phyloP scores from a whole-genome alignment of 2,888 invertebrate species.

The Mythimna vitellina region DNA sequence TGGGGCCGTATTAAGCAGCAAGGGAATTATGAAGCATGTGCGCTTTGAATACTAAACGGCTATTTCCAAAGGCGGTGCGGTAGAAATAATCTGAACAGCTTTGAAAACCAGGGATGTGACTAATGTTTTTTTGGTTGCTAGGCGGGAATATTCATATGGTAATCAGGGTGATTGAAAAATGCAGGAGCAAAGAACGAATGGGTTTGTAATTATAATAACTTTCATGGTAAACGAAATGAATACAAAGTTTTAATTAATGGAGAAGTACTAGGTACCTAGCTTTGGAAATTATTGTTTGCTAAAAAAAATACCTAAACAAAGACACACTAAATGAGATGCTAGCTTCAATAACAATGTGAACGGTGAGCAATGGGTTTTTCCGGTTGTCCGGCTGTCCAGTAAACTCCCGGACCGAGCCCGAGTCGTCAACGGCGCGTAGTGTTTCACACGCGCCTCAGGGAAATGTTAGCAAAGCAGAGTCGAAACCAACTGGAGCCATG shows the following conservation, averaged over 20 bases:
- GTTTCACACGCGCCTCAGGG: too few relatives aligned
- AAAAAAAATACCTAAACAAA: not conserved
- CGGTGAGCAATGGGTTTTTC: too few relatives aligned
- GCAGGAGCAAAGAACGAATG: slow-evolving; percentile 51
- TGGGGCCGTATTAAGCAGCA: slow-evolving; percentile 86
- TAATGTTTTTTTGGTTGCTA: slow-evolving; percentile 73
- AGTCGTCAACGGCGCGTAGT: too few relatives aligned
- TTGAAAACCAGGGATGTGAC: slow-evolving; percentile 72
- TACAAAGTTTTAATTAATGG: slow-evolving; percentile 3
- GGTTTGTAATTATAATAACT: slow-evolving; percentile 33
- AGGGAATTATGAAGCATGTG: slow-evolving; percentile 88
- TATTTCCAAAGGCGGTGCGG: slow-evolving; percentile 79
- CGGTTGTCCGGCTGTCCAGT: too few relatives aligned
- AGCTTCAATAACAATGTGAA: too few relatives aligned
- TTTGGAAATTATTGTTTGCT: not conserved
- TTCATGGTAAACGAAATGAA: not conserved
- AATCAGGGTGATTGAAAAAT: slow-evolving; percentile 68
- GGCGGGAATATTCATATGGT: slow-evolving; percentile 77
- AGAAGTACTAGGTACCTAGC: too few relatives aligned
- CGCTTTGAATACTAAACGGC: slow-evolving; percentile 87
- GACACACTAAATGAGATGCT: too few relatives aligned
- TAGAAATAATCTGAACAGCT: slow-evolving; percentile 73
- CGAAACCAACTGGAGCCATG: too few relatives aligned
- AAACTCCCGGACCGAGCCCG: too few relatives aligned
- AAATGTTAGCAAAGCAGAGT: too few relatives aligned